Percentiles rank a stretch among this genome's conserved stretches.
These are phyloP conservation scores for Gonioctena quinquepunctata DNA, from an alignment of 1,140 invertebrate genomes.

Conservation along the genomic window DNA sequence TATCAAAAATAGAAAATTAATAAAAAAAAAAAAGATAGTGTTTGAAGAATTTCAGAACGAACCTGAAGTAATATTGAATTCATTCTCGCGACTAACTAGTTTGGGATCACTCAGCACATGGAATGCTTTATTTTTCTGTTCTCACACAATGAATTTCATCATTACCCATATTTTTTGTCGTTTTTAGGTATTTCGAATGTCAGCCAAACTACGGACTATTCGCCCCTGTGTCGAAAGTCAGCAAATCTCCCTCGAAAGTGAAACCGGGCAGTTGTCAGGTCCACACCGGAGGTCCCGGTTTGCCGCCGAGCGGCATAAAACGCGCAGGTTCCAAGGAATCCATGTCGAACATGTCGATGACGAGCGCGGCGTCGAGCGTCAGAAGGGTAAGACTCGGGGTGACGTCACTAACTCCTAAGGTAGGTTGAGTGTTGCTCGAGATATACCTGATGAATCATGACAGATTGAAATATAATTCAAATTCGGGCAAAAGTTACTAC, in stretches of 20 bases:
- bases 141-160: neutral
- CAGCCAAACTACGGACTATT: constrained; percentile 88
- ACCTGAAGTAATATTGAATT: too few relatives aligned
- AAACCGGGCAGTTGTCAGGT: constrained; percentile 67
- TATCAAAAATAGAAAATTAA: too few relatives aligned
- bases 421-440: constrained; percentile 59
- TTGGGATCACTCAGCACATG: too few relatives aligned
- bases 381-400: constrained; percentile 73
- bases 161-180: neutral
- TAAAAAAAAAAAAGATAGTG: neutral
- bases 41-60: too few relatives aligned
- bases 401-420: constrained; percentile 69
- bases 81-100: too few relatives aligned
- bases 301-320: constrained; percentile 62
- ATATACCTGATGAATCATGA: constrained; percentile 1
- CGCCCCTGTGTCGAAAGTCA: constrained; percentile 86
- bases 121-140: too few relatives aligned
- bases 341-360: constrained; percentile 73
- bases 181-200: constrained; percentile 89
- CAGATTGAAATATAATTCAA: too few relatives aligned
- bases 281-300: constrained; percentile 61
- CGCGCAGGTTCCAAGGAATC: constrained; percentile 85
- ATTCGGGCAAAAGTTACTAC: too few relatives aligned
- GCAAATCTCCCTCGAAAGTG: constrained; percentile 76
- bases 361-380: constrained; percentile 63